Evolutionary conservation across 2,797 vertebrate species (phyloP).

Genomic region (Ficedula albicollis): DNA sequence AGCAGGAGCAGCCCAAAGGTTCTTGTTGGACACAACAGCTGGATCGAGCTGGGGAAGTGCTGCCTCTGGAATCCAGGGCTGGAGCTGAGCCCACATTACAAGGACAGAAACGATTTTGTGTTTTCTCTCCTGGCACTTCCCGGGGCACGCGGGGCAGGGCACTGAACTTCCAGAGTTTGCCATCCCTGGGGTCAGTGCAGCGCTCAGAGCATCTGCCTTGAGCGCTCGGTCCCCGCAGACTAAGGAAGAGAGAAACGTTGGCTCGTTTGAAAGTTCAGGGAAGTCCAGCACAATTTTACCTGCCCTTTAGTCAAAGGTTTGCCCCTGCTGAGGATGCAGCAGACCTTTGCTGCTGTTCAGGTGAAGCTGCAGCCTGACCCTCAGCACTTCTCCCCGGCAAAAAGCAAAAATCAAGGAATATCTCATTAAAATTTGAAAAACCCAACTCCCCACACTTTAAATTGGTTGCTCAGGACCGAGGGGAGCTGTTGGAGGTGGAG

Average conservation of each 20-base stretch:
- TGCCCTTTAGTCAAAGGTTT: slow-evolving; percentile 42
- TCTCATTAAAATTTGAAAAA: background rate
- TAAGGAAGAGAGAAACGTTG: background rate
- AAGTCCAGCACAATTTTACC: background rate
- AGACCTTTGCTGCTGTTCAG: background rate
- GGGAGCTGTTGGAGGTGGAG: background rate
- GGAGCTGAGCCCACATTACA: accelerated
- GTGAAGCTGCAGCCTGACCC: background rate
- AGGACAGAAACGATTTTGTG: accelerated
- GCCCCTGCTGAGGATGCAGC: background rate
- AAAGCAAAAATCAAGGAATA: background rate
- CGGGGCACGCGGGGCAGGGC: accelerated
- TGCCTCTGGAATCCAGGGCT: background rate
- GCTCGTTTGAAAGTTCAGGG: slow-evolving; percentile 2
- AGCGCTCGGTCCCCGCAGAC: background rate
- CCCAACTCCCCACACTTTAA: background rate
- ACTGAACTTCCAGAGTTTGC: background rate
- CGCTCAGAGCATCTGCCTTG: background rate
- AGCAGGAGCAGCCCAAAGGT: background rate
- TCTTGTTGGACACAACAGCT: background rate
- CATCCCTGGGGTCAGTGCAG: background rate
- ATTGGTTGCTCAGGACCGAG: background rate
- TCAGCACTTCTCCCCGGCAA: background rate
- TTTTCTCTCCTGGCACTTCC: background rate
- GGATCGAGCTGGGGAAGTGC: accelerated